Conservation (phyloP, 2,113 vertebrate species). For the Equus quagga region DNA sequence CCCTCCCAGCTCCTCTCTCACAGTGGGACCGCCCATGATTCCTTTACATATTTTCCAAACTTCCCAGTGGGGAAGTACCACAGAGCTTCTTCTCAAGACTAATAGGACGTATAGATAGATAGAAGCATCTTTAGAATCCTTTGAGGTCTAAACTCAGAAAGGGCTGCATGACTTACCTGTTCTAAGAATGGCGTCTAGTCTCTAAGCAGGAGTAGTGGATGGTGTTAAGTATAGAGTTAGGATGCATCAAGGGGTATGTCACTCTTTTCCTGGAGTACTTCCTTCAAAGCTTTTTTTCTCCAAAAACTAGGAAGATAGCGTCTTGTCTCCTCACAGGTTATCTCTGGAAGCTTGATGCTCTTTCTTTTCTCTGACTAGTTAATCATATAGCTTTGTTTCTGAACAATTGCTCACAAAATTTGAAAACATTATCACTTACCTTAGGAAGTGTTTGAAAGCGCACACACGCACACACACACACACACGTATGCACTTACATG, state of each 20-base stretch:
- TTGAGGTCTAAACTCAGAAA: neutral
- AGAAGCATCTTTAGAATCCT: neutral
- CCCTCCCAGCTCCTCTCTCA: neutral
- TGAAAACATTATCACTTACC: constrained; percentile 2
- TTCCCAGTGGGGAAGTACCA: neutral
- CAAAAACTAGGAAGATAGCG: neutral
- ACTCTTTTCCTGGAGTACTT: neutral
- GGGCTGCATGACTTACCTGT: neutral
- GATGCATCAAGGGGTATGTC: no score
- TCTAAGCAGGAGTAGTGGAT: neutral
- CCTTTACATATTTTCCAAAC: neutral
- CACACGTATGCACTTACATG: no score
- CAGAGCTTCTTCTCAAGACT: neutral
- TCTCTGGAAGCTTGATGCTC: neutral
- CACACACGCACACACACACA: neutral
- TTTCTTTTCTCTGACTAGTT: neutral
- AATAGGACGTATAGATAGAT: neutral
- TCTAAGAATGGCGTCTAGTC: neutral
- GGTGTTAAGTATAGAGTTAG: neutral
- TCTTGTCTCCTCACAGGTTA: neutral
- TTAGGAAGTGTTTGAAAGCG: constrained; percentile 24
- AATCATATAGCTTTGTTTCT: neutral
- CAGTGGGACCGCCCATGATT: neutral
- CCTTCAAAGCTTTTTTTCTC: neutral
- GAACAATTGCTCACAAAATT: neutral